phyloP scores from a whole-genome alignment of 1,140 invertebrate species.

The Ridgeia piscesae region DNA sequence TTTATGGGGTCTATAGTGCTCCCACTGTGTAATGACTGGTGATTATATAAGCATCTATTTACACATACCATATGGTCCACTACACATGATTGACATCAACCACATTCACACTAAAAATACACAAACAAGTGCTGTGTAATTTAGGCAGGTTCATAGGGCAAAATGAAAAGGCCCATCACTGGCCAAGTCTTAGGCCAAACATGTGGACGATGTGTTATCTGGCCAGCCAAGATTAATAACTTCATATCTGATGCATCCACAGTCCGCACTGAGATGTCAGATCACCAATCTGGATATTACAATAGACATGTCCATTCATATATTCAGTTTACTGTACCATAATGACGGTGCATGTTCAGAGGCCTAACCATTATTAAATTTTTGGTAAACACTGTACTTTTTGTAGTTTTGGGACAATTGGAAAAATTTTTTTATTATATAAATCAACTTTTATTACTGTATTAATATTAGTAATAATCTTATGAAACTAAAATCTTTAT shows the following conservation, averaged over 20 bases:
- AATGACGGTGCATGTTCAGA: no score
- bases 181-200: no score
- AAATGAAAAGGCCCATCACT: background rate
- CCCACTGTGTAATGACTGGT: background rate
- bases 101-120: background rate
- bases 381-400: no score
- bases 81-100: background rate
- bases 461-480: no score
- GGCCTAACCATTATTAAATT: no score
- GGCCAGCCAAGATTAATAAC: background rate
- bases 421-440: no score
- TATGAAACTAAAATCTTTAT: no score
- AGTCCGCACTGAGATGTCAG: no score
- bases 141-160: background rate
- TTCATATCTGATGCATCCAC: background rate
- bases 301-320: background rate
- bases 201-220: background rate
- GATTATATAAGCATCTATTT: background rate
- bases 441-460: no score
- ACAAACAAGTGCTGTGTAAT: background rate
- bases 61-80: background rate
- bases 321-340: background rate
- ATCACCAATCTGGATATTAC: background rate
- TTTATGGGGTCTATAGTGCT: background rate
- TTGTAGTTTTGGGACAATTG: no score